Conservation (phyloP, 2,113 vertebrate species). For the Anoura caudifer region DNA sequence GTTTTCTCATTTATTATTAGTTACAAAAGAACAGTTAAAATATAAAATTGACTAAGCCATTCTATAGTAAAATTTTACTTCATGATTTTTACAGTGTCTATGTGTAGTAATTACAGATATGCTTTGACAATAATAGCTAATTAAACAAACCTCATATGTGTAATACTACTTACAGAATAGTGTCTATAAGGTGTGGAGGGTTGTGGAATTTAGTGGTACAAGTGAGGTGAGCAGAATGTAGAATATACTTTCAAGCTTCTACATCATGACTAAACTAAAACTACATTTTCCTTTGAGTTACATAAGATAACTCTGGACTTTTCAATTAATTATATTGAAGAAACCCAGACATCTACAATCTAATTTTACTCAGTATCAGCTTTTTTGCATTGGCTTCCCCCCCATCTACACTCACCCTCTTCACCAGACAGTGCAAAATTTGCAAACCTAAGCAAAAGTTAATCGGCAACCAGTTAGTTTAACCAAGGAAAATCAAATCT, state of each 20-base stretch:
- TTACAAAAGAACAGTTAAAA: background rate
- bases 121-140: background rate
- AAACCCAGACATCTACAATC: background rate
- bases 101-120: background rate
- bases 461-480: background rate
- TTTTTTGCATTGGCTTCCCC: background rate
- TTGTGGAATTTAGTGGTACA: fast-evolving
- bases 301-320: background rate
- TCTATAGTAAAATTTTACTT: background rate
- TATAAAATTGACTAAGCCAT: background rate
- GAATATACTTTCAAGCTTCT: background rate
- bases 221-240: background rate
- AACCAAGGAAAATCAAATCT: background rate
- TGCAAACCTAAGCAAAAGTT: background rate
- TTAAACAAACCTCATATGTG: background rate
- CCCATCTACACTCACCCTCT: fast-evolving
- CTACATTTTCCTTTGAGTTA: background rate
- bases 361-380: background rate
- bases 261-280: background rate
- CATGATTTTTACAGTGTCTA: background rate
- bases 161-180: background rate
- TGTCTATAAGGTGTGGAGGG: background rate
- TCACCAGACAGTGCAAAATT: background rate
- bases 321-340: background rate
- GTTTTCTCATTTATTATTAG: background rate